Evolutionary conservation across 2,888 invertebrate species (phyloP), one percentile per base, ranked within the genome.

Genomic region (Protophormia terraenovae): DNA sequence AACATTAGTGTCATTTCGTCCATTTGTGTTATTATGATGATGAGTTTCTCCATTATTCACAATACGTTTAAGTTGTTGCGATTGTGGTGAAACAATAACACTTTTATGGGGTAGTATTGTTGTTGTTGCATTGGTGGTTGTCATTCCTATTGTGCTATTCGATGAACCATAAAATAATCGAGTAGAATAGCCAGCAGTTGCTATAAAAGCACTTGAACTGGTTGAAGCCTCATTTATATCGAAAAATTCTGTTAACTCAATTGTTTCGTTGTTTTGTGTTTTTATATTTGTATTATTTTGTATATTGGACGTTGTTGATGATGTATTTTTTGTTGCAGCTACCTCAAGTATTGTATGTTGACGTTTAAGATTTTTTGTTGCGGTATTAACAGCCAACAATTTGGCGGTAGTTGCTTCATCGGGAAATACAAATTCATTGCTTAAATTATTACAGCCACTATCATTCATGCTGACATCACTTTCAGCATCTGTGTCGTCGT

Each of bases 401-500:
- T 92, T 92, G 2, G 92, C 90, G 73, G 92, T 92, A 45, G 92
- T 92, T 14, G 89, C 80, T 84, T 92, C 91, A 87, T 92, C 92
- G 47, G 92, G 92, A 73, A 89, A 91, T 66, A 89, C 89, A 71
- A 92, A 92, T 83, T 90, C 89, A 60, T 87, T 88, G 53, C 80
- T 62, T 47, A 84, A 38, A 86, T 84, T 89, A 86, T 86, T 87
- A 83, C 87, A 88, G 77, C 72, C 80, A 67, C 50, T 76, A 3
- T 86, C 86, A 24, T 72, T 80, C 50, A 84, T 47, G 76, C 87
- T 88, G 72, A 86, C 88, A 86, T 90, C 90, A 80, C 88, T 89
- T 41, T 91, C 91, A n/a, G 83, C 75, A 86, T 92, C 92, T 1
- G 85, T 88, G 66, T 91, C 92, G 72, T 92, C 92, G 29, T 89